Evolutionary conservation across 2,113 vertebrate species (phyloP).

Genomic region (Rutilus rutilus): DNA sequence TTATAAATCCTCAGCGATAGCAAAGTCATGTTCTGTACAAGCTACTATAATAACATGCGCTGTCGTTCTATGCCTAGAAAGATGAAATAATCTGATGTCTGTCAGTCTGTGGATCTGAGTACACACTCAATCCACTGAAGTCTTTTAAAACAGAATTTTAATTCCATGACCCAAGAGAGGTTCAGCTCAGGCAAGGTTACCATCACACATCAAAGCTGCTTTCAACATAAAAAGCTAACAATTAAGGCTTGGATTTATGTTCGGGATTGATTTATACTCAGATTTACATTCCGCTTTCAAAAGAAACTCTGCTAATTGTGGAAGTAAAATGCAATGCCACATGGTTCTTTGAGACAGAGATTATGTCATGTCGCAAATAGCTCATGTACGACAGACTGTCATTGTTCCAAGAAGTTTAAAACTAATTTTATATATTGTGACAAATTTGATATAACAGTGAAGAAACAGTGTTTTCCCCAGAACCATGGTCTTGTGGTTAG

Average conservation of each 20-base stretch:
- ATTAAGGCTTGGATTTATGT: constrained; percentile 32
- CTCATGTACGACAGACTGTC: neutral
- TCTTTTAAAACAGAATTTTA: constrained; percentile 42
- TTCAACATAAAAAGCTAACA: constrained; percentile 39
- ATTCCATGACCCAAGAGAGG: constrained; percentile 30
- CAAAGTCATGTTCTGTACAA: neutral
- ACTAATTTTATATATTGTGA: neutral
- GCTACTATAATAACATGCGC: neutral
- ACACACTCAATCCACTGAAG: constrained; percentile 19
- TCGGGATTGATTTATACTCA: constrained; percentile 22
- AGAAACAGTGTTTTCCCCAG: neutral
- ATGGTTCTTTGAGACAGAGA: constrained; percentile 11
- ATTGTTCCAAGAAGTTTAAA: neutral
- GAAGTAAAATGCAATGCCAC: neutral
- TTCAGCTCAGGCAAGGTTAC: constrained; percentile 37
- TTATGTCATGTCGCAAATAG: neutral
- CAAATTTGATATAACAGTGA: no score
- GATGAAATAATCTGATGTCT: constrained; percentile 23
- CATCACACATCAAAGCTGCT: constrained; percentile 41
- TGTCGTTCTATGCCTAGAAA: constrained; percentile 8
- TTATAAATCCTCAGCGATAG: neutral
- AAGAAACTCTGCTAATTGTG: constrained; percentile 17
- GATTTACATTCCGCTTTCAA: constrained; percentile 24
- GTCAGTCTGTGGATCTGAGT: constrained; percentile 10
- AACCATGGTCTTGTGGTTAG: constrained; percentile 4